Evolutionary conservation across 2,888 invertebrate species (phyloP), one percentile per base, ranked within the genome.

Genomic region (Conchocele bisecta): DNA sequence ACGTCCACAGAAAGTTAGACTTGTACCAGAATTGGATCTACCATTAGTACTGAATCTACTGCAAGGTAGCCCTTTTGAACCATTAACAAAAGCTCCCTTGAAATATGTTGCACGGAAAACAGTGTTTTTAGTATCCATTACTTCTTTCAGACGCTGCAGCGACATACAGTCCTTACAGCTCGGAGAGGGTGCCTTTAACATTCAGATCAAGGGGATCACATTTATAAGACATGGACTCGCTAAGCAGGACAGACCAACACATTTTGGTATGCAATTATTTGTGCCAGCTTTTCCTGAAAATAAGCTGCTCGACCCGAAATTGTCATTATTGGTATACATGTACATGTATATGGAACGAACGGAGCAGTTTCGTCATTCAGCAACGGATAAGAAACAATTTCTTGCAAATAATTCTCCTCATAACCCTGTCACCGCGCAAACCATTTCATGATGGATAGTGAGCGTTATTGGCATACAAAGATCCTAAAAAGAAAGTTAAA

Each of bases 11-110:
- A 20, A 33, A 11, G 22, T 17, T n/a, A 56, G 28, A 50, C 11
- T 65, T 9, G 31, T 61, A n/a, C 70, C 70, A 29, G 66, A 61
- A 33, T 64, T 64, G 69, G 58, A 74, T 65, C 60, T 69, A 65
- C 54, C 20, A 0, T 9, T 26, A n/a, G 68, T 64, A 44, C 26
- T 69, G 15, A 22, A 48, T 6, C 20, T 50, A 9, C 33, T 75
- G 1, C 61, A 64, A 29, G 53, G 57, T 28, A 20, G 24, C 17
- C 65, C 57, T 24, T 65, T 65, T 69, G 66, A 70, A 15, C 65
- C 64, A 33, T 44, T 74, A 17, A n/a, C 41, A 20, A 59, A 46
- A 26, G 48, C 64, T 31, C 44, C 46, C 26, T 37, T 59, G 1
- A 59, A 59, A 35, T 44, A 29, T 46, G n/a, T 44, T 3, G 37